Conservation (phyloP, 2,113 vertebrate species). For the Boleophthalmus pectinirostris region DNA sequence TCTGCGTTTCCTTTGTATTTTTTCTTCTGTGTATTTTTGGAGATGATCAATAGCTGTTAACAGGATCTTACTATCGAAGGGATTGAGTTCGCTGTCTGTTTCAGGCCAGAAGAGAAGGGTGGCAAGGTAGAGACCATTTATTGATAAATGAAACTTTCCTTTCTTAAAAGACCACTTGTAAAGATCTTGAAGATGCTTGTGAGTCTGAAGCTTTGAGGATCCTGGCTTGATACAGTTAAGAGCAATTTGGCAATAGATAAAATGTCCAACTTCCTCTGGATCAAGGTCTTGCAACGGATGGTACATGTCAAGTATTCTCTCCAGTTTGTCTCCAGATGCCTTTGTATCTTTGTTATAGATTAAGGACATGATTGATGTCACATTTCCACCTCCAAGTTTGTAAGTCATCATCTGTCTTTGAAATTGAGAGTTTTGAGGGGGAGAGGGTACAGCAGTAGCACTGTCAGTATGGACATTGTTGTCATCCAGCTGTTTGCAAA, state of each 20-base stretch:
- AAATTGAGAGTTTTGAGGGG: conserved; percentile 19
- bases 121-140: conserved; percentile 68
- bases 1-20: conserved; percentile 68
- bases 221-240: conserved; percentile 64
- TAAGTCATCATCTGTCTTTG: conserved; percentile 66
- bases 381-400: conserved; percentile 65
- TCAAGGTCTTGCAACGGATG: conserved; percentile 45
- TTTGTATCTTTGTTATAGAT: conserved; percentile 47
- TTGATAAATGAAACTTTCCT: not conserved
- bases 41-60: conserved; percentile 61
- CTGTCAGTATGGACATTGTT: accelerated
- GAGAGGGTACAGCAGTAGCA: accelerated
- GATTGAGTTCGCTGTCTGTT: conserved; percentile 31
- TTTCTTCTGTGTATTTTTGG: conserved; percentile 54
- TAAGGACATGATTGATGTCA: conserved; percentile 69
- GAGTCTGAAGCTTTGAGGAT: conserved; percentile 61
- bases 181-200: conserved; percentile 50
- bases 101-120: conserved; percentile 79
- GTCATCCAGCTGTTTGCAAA: conserved; percentile 20
- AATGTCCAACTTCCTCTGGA: conserved; percentile 66
- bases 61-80: conserved; percentile 51
- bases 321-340: conserved; percentile 55
- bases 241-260: conserved; percentile 72
- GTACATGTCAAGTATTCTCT: conserved; percentile 64
- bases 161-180: conserved; percentile 47